phyloP scores from a whole-genome alignment of 2,113 vertebrate species.

The Dasyurus viverrinus region DNA sequence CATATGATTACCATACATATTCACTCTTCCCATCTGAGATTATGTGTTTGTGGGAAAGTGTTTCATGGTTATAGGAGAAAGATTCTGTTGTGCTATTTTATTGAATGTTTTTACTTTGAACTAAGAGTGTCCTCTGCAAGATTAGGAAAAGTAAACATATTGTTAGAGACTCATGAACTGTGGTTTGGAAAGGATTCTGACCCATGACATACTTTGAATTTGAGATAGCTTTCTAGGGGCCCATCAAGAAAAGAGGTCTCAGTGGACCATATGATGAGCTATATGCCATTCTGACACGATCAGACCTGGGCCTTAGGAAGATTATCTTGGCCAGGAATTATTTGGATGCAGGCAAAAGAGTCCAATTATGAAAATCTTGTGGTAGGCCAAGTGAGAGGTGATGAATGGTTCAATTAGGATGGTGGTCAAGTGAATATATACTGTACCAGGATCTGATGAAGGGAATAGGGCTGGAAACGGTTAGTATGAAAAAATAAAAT shows the following conservation, averaged over 20 bases:
- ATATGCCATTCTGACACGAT: background rate
- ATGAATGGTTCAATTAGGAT: background rate
- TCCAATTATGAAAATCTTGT: background rate
- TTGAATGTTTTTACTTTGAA: background rate
- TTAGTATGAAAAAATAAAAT: background rate
- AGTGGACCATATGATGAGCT: background rate
- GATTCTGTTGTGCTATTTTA: background rate
- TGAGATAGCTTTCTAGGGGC: background rate
- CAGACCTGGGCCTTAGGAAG: background rate
- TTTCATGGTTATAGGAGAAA: background rate
- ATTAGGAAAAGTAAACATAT: background rate
- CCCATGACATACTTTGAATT: background rate
- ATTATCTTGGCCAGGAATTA: background rate
- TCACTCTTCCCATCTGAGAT: background rate
- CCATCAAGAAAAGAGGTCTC: background rate
- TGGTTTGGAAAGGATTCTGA: background rate
- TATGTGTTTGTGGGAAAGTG: background rate
- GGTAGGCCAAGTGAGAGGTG: background rate
- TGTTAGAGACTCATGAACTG: background rate
- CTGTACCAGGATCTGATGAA: background rate
- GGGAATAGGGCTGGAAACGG: background rate
- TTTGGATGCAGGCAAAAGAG: background rate
- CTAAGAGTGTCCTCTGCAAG: background rate
- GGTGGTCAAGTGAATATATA: background rate
- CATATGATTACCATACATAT: background rate